Evolutionary conservation across 2,113 vertebrate species (phyloP).

Genomic region (Caranx ignobilis): DNA sequence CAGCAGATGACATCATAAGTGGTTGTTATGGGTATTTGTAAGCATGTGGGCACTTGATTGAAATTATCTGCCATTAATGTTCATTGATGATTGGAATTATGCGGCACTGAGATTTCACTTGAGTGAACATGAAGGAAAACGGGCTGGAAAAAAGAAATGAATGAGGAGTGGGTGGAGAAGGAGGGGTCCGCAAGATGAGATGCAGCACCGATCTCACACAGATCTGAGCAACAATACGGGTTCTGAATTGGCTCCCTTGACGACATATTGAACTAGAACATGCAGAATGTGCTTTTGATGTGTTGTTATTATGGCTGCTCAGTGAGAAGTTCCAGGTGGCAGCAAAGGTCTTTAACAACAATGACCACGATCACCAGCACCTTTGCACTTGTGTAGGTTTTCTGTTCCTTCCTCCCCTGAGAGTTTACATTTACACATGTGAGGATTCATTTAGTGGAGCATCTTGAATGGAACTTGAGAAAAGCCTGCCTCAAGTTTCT

Average conservation of each 20-base stretch:
- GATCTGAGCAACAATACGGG: not conserved
- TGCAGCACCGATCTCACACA: not conserved
- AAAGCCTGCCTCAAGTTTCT: no score
- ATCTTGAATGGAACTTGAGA: no score
- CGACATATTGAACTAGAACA: not conserved
- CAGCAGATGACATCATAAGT: slow-evolving; percentile 7
- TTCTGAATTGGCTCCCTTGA: not conserved
- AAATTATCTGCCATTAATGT: slow-evolving; percentile 28
- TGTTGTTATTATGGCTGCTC: not conserved
- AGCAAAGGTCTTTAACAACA: not conserved
- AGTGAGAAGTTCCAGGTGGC: not conserved
- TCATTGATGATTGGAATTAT: slow-evolving; percentile 19
- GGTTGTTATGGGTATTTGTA: slow-evolving; percentile 2
- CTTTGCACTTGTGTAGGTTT: not conserved
- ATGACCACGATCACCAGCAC: not conserved
- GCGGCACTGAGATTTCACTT: not conserved
- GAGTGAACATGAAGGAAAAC: slow-evolving; percentile 2
- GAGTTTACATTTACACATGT: not conserved
- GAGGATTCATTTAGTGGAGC: no score
- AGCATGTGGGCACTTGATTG: slow-evolving; percentile 12
- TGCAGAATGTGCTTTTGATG: not conserved
- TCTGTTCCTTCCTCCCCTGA: not conserved
- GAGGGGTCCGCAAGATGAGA: not conserved
- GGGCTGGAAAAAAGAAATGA: not conserved
- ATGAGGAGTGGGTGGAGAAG: not conserved